A percentile compares a stretch with the other conserved stretches of the same genome.
These are phyloP conservation scores for Poliocrania exsul DNA, from an alignment of 2,797 vertebrate genomes.

Conservation along the genomic window DNA sequence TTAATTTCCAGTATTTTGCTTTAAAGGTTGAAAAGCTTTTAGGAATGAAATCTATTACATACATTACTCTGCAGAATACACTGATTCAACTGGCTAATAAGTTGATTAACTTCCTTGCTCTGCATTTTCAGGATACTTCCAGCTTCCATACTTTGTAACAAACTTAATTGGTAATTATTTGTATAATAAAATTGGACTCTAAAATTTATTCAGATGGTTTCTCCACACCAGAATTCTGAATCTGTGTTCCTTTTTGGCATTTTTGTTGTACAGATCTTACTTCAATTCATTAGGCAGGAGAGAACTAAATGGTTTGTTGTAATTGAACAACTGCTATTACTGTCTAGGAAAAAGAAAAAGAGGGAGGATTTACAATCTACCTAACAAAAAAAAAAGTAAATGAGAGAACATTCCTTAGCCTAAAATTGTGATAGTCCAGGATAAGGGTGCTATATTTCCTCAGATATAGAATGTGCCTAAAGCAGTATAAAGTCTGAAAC, in stretches of 20 bases:
- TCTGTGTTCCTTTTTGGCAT: neutral
- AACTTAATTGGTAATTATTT: constrained; percentile 33
- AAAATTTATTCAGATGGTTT: constrained; percentile 31
- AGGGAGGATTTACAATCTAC: neutral
- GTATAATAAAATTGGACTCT: constrained; percentile 33
- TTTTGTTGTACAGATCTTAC: neutral
- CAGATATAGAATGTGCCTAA: neutral
- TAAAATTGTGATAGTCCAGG: neutral
- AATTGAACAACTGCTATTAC: neutral
- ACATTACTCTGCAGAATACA: neutral
- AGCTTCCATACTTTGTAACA: neutral
- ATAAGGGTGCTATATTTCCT: neutral
- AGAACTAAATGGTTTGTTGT: neutral
- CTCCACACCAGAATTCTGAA: neutral
- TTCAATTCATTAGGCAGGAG: neutral
- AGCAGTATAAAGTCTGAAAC: neutral
- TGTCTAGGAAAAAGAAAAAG: neutral
- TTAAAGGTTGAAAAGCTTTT: neutral
- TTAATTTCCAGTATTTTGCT: neutral
- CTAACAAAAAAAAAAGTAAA: neutral
- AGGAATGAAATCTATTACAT: neutral
- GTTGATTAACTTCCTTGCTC: neutral
- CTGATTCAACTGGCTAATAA: neutral
- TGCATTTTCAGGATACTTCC: constrained; percentile 3
- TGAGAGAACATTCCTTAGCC: neutral